Percentiles rank a stretch among this genome's conserved stretches.
phyloP scores from a whole-genome alignment of 2,113 vertebrate genomes.

The Chunga burmeisteri region DNA sequence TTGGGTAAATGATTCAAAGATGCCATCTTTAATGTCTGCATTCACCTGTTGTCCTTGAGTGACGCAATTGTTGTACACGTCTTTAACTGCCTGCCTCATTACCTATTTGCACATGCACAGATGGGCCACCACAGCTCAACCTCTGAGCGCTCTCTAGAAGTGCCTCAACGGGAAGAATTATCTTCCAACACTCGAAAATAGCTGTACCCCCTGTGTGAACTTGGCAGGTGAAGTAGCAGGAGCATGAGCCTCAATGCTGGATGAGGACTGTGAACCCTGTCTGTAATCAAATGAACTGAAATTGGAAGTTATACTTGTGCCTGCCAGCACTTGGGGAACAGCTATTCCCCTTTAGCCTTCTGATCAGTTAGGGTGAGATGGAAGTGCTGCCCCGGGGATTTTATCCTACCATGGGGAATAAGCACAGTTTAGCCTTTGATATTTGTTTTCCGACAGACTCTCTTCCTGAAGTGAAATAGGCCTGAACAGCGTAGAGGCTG shows the following conservation, averaged over 20 bases:
- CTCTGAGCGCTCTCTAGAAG: neutral
- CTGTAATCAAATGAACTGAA: neutral
- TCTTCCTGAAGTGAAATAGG: neutral
- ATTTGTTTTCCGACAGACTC: neutral
- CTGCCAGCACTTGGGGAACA: neutral
- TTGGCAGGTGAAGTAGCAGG: neutral
- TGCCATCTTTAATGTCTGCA: neutral
- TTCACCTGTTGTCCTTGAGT: neutral
- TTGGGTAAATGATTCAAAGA: neutral
- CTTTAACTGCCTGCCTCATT: neutral
- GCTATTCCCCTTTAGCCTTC: neutral
- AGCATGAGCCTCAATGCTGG: neutral
- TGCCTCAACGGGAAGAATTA: neutral
- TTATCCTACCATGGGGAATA: neutral
- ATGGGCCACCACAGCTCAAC: neutral
- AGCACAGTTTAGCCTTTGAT: neutral
- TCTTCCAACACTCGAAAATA: neutral
- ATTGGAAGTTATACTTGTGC: neutral
- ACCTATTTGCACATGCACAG: neutral
- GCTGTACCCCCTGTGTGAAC: neutral
- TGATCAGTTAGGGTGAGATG: neutral
- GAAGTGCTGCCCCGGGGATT: neutral
- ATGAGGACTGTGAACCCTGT: neutral
- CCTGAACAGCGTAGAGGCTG: neutral
- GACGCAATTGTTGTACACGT: neutral